Conservation (phyloP, 2,113 vertebrate species). For the Carettochelys insculpta region DNA sequence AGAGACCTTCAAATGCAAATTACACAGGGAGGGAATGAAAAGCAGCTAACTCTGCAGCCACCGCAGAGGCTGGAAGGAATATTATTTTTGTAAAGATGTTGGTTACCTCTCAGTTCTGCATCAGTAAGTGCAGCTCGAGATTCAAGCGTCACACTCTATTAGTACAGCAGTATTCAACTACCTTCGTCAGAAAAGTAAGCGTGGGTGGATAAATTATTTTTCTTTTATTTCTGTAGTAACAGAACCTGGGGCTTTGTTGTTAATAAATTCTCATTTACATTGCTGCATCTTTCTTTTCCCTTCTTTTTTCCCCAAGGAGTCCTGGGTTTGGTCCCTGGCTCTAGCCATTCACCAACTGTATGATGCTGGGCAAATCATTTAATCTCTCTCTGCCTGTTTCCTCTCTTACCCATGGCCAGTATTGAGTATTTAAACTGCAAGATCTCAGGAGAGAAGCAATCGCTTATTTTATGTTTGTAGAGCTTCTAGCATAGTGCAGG, state of each 20-base stretch:
- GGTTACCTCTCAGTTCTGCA: constrained; percentile 60
- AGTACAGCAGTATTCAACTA: constrained; percentile 77
- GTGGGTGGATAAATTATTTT: constrained; percentile 82
- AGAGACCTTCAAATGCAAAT: constrained; percentile 60
- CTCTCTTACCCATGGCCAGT: not conserved
- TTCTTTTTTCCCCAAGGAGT: constrained; percentile 56
- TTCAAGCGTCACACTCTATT: constrained; percentile 73
- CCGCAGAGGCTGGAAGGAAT: not conserved
- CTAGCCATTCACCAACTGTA: not conserved
- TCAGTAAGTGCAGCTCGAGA: constrained; percentile 63
- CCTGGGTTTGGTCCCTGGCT: constrained; percentile 28
- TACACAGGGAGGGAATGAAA: constrained; percentile 31
- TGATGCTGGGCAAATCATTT: constrained; percentile 21
- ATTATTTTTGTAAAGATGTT: constrained; percentile 30
- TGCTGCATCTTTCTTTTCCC: constrained; percentile 65
- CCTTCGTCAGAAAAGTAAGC: constrained; percentile 77
- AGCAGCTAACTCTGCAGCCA: not conserved
- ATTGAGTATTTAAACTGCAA: constrained; percentile 3
- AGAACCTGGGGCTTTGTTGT: constrained; percentile 75
- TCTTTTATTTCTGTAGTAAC: constrained; percentile 76
- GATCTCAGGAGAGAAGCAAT: constrained; percentile 2
- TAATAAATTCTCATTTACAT: constrained; percentile 76
- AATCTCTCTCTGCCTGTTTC: constrained; percentile 13
- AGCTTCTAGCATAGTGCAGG: not conserved
- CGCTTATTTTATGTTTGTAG: not conserved